Evolutionary conservation across 1,140 invertebrate species (phyloP), one percentile per base, ranked within the genome.

Genomic region (Teleopsis dalmanni): DNA sequence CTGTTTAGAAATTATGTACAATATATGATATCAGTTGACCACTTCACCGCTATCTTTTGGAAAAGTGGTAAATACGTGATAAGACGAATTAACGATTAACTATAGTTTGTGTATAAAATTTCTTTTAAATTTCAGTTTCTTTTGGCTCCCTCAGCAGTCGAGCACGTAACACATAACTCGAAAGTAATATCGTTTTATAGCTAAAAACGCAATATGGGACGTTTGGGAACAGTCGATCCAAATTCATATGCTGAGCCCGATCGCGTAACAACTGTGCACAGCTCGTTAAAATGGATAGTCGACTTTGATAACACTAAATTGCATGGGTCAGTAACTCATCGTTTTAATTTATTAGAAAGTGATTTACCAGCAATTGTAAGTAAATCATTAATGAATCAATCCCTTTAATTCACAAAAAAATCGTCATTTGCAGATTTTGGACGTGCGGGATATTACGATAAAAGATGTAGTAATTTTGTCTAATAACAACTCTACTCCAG

Each of bases 371-470:
- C 78, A 70, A 58, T 87, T 68, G 82, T 86, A 73, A 75, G 76
- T 59, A 41, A 11, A 16, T 26, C 4, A 9, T n/a, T 5, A 18
- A 19, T 46, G 18, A n/a, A 14, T 14, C 18, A 4, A n/a, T n/a
- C n/a, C n/a, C n/a, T n/a, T n/a, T 26, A 18, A 11, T 34, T 34
- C 11, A 22, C 25, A 0, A 31, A 22, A 48, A 21, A 40, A 37
- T 16, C 41, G 21, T 33, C 1, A 16, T n/a, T n/a, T n/a, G n/a
- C 57, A 91, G 89, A 73, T 91, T 60, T 72, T 95, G 52, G 91
- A 95, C 74, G 78, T 81, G 8, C 78, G 79, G 55, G 79, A 86
- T 55, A 68, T 94, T 13, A 78, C 72, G 11, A 82, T 95, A 51
- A 67, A 73, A 26, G 70, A 71, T 41, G 67, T 76, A 49, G 72